Percentiles rank a stretch among this genome's conserved stretches.
phyloP scores from a whole-genome alignment of 1,140 invertebrate genomes.

The Orussus abietinus region DNA sequence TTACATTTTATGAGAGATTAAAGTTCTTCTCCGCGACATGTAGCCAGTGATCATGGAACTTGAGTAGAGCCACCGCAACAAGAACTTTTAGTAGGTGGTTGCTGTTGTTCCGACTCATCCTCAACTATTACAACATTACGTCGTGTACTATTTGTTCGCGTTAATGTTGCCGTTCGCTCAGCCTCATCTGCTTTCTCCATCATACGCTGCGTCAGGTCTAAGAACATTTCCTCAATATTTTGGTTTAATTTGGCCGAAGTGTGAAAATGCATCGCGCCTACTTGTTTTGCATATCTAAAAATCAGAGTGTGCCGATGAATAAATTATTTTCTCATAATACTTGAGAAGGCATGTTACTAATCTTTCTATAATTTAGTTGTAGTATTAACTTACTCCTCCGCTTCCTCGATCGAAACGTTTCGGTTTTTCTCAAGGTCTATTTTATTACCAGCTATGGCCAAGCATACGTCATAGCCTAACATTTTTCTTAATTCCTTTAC shows the following conservation, averaged over 20 bases:
- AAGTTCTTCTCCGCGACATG: too few relatives aligned
- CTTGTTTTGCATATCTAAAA: conserved; percentile 81
- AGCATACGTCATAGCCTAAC: conserved; percentile 86
- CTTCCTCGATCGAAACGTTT: conserved; percentile 78
- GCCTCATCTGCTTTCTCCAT: conserved; percentile 54
- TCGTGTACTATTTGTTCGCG: conserved; percentile 53
- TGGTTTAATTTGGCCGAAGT: conserved; percentile 94
- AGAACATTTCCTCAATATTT: conserved; percentile 90
- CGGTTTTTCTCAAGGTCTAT: conserved; percentile 91
- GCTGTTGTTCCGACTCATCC: conserved; percentile 51
- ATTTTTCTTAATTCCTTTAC: conserved; percentile 96
- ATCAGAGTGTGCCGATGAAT: too few relatives aligned
- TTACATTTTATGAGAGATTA: too few relatives aligned
- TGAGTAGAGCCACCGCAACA: conserved; percentile 44
- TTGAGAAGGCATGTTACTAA: too few relatives aligned
- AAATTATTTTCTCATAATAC: conserved; percentile 10
- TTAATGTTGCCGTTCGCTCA: conserved; percentile 47
- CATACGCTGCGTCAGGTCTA: conserved; percentile 76
- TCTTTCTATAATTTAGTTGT: conserved; percentile 5
- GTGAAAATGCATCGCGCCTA: conserved; percentile 91
- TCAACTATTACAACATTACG: conserved; percentile 63
- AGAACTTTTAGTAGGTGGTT: conserved; percentile 39
- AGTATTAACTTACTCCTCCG: conserved; percentile 70
- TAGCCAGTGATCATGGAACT: too few relatives aligned
- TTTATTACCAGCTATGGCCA: conserved; percentile 97